These are phyloP conservation scores for Hyperopisus bebe DNA, from an alignment of 2,113 vertebrate species.

Conservation along the genomic window DNA sequence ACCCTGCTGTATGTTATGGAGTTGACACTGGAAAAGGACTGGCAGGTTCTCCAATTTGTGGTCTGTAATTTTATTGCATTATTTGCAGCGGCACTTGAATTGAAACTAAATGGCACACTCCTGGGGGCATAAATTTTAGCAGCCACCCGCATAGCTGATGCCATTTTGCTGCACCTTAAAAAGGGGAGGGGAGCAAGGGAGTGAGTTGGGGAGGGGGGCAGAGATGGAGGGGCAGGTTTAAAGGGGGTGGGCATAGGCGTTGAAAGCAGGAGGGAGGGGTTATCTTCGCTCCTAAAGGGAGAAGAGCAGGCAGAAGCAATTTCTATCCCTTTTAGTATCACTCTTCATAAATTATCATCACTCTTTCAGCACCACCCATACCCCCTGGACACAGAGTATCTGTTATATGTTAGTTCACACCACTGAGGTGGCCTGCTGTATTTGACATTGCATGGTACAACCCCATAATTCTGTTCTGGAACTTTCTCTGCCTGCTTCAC, in stretches of 20 bases:
- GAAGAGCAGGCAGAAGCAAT: constrained; percentile 24
- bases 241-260: constrained; percentile 13
- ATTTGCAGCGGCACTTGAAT: neutral
- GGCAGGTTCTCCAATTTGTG: constrained; percentile 6
- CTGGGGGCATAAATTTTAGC: neutral
- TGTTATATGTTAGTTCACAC: neutral
- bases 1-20: neutral
- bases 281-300: constrained; percentile 1
- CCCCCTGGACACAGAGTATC: neutral
- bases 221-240: constrained; percentile 17
- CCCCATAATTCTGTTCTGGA: neutral
- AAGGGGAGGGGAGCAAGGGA: constrained; percentile 1
- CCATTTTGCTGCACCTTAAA: constrained; percentile 15
- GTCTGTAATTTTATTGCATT: neutral
- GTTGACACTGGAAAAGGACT: neutral
- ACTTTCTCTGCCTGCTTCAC: neutral
- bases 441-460: neutral
- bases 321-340: neutral
- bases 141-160: neutral
- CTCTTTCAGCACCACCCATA: neutral
- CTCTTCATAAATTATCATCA: neutral
- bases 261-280: neutral
- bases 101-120: neutral
- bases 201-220: constrained; percentile 7
- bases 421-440: neutral